Base-by-base conservation (phyloP, 2,113 vertebrate genomes). In the Grammomys surdaster region DNA sequence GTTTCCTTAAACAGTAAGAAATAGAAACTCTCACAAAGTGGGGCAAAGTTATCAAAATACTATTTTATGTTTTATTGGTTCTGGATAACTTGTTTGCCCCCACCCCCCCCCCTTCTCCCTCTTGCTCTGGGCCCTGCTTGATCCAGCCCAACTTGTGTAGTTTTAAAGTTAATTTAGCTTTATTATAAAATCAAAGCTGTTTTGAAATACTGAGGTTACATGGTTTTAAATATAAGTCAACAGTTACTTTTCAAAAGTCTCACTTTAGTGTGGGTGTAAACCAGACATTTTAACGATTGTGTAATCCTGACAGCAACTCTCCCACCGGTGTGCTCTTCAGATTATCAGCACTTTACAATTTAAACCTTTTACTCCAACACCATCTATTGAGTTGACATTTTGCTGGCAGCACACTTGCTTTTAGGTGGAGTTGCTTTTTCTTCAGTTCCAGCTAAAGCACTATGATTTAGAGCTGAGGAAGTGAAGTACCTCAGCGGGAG, bases 151-250 rank as follows among this genome's bases (percentile, higher is more conserved):
- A 43, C 19, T 76, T 69, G 20, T 6, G 43, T 28, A 56, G 26
- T 92, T 87, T 94, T 95, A 51, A 94, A 70, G 80, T 82, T 95
- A 88, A 94, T 89, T 78, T 67, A 92, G 36, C 48, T 82, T 94
- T 70, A 91, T 95, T 58, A 24, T 88, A 89, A 94, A 87, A 88
- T 16, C 67, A 93, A 95, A 96, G 43, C 28, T 84, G 78, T 40
- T 67, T 96, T 92, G 82, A 9, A 70, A 92, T 65, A 72, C 76
- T 69, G 7, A 88, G 54, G 22, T 87, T 94, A 78, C 72, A 89
- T 88, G 63, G 90, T 69, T 95, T 96, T 75, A 95, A 96, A 81
- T 19, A 5, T 88, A 95, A 94, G 58, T 92, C 54, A 97, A n/a
- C 75, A 89, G 67, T 82, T 92, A 92, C 76, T 75, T 75, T 75